These are phyloP conservation scores for Ectemnius continuus DNA, from an alignment of 2,888 invertebrate species.

Conservation along the genomic window DNA sequence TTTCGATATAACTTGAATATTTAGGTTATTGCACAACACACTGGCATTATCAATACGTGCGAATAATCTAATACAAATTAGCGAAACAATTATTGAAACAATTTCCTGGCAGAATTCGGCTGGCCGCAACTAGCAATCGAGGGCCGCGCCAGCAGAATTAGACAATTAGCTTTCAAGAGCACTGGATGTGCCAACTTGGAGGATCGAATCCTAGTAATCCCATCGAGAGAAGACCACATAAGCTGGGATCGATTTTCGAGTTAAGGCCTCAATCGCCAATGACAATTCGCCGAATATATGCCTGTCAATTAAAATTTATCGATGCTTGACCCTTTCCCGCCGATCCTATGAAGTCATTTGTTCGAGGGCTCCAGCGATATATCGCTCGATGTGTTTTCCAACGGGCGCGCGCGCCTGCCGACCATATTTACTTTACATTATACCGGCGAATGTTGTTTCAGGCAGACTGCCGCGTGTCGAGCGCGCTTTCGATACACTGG, in stretches of 20 bases:
- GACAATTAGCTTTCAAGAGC: no score
- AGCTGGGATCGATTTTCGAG: not conserved
- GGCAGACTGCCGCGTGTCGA: constrained; percentile 27
- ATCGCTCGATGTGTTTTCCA: constrained; percentile 59
- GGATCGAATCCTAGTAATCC: not conserved
- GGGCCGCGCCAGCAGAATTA: no score
- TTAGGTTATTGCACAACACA: no score
- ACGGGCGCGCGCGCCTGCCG: constrained; percentile 45
- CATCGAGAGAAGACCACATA: not conserved
- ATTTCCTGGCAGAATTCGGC: no score
- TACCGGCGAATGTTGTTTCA: constrained; percentile 49
- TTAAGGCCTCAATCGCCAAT: constrained; percentile 49
- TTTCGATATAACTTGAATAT: no score
- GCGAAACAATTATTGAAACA: no score
- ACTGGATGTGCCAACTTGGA: no score
- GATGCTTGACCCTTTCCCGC: constrained; percentile 49
- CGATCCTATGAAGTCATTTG: constrained; percentile 58
- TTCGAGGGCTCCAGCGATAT: constrained; percentile 64
- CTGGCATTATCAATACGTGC: no score
- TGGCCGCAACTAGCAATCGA: no score
- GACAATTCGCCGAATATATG: constrained; percentile 48
- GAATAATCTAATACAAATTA: no score
- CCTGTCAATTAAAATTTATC: constrained; percentile 63
- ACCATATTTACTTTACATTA: constrained; percentile 64
- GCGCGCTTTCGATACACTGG: no score